Evolutionary conservation across 2,888 invertebrate species (phyloP).

Genomic region (Polymixis flavicincta): DNA sequence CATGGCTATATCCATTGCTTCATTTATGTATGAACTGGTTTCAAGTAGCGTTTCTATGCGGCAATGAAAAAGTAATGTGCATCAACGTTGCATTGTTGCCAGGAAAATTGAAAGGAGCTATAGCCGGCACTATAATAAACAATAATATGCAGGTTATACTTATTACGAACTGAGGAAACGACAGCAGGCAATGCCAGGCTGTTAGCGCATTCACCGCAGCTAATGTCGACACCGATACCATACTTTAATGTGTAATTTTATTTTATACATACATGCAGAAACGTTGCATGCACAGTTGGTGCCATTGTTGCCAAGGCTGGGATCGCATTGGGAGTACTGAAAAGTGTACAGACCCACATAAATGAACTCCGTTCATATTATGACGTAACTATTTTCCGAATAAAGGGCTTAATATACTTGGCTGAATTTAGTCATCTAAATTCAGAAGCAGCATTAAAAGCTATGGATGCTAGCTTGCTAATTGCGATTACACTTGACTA

Average conservation of each 20-base stretch:
- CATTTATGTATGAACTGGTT: neutral
- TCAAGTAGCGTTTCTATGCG: neutral
- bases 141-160: constrained; percentile 13
- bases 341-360: neutral
- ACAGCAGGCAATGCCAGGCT: constrained; percentile 15
- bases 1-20: constrained; percentile 16
- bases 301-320: constrained; percentile 1
- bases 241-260: constrained; percentile 13
- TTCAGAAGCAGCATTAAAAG: too few species aligned
- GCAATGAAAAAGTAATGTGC: constrained; percentile 1
- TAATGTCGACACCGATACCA: constrained; percentile 1
- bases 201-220: constrained; percentile 20
- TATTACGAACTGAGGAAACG: constrained; percentile 3
- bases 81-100: neutral
- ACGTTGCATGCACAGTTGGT: constrained; percentile 4
- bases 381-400: neutral
- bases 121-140: neutral
- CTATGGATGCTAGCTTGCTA: too few species aligned
- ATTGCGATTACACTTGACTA: too few species aligned
- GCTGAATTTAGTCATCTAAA: too few species aligned
- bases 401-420: too few species aligned
- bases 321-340: neutral
- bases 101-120: neutral
- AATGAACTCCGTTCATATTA: neutral
- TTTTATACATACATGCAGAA: constrained; percentile 8